phyloP scores from a whole-genome alignment of 1,140 invertebrate species.

The Neotoxoptera formosana region DNA sequence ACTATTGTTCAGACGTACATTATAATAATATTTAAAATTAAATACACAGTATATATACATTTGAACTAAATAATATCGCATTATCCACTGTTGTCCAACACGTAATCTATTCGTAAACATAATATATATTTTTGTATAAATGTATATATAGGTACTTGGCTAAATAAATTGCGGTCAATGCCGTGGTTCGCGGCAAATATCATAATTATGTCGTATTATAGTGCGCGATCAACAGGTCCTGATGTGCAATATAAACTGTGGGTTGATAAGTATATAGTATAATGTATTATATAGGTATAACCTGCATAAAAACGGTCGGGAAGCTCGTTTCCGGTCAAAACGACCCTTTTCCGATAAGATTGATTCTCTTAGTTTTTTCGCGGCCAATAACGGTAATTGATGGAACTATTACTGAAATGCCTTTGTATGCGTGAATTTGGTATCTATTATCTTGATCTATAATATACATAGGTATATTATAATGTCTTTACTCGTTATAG shows the following conservation, averaged over 20 bases:
- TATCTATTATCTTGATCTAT: neutral
- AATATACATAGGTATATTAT: neutral
- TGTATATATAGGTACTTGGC: neutral
- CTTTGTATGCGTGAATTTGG: neutral
- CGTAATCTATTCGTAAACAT: neutral
- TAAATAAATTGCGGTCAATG: neutral
- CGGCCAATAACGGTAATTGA: neutral
- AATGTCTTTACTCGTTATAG: neutral
- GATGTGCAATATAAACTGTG: neutral
- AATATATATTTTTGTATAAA: neutral
- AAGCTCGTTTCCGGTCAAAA: neutral
- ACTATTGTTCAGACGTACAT: neutral
- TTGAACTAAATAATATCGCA: neutral
- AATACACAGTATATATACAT: neutral
- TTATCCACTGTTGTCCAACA: neutral
- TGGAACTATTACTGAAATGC: neutral
- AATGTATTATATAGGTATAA: neutral
- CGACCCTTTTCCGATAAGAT: neutral
- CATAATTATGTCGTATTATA: neutral
- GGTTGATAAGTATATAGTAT: neutral
- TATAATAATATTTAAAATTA: neutral
- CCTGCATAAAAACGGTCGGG: neutral
- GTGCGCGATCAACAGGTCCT: neutral
- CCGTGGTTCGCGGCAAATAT: neutral
- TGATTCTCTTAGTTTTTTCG: neutral